These are phyloP conservation scores for Hetaerina americana DNA, from an alignment of 1,140 invertebrate genomes.

Conservation along the genomic window DNA sequence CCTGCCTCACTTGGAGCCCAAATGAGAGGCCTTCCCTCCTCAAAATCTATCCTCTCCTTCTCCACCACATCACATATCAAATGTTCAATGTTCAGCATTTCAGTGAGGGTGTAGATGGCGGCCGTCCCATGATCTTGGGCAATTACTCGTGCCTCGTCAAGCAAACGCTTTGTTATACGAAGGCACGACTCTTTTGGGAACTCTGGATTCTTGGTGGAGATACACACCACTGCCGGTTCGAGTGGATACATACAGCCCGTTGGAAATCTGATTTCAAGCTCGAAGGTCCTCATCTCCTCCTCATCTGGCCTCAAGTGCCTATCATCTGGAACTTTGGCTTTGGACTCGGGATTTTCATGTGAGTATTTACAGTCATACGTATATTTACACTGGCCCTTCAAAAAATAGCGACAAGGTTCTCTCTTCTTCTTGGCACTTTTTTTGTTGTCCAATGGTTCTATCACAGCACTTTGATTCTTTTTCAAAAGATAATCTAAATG, in stretches of 20 bases:
- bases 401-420: slow-evolving; percentile 51
- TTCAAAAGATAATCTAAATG: slow-evolving; percentile 50
- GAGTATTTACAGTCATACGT: slow-evolving; percentile 54
- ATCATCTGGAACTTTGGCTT: slow-evolving; percentile 24
- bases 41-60: neutral
- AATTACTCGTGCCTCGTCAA: slow-evolving; percentile 44
- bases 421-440: slow-evolving; percentile 32
- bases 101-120: slow-evolving; percentile 46
- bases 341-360: slow-evolving; percentile 37
- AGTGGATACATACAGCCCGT: slow-evolving; percentile 51
- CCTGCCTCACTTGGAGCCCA: neutral
- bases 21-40: neutral
- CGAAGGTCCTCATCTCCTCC: slow-evolving; percentile 31
- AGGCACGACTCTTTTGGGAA: slow-evolving; percentile 46
- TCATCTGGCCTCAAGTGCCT: slow-evolving; percentile 21
- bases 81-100: slow-evolving; percentile 36
- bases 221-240: slow-evolving; percentile 50
- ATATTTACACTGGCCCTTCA: slow-evolving; percentile 51
- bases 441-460: slow-evolving; percentile 26
- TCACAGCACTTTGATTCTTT: slow-evolving; percentile 34
- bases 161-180: slow-evolving; percentile 44
- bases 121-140: slow-evolving; percentile 49
- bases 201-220: slow-evolving; percentile 39
- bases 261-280: slow-evolving; percentile 59
- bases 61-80: neutral